These are phyloP conservation scores for Hoplostethus atlanticus DNA, from an alignment of 2,797 vertebrate species.

Conservation along the genomic window DNA sequence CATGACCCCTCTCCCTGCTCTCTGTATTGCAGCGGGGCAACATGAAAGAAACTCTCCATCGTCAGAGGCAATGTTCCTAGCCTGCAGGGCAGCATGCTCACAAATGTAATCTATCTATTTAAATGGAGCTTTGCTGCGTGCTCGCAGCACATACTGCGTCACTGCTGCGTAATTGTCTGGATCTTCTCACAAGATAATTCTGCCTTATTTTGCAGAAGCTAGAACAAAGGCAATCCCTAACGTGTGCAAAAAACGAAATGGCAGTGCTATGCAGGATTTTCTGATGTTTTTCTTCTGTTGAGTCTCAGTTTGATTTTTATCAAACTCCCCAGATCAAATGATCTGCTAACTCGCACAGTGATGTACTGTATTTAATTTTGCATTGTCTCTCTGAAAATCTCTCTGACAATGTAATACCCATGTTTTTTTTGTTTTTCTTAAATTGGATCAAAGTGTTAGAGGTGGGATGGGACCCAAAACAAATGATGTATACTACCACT, in stretches of 20 bases:
- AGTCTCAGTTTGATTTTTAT: conserved; percentile 34
- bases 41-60: conserved; percentile 51
- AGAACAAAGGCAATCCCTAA: conserved; percentile 41
- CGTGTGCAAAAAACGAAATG: conserved; percentile 6
- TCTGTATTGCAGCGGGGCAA: conserved; percentile 22
- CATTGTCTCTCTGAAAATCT: conserved; percentile 12
- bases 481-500: neutral
- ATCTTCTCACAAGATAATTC: conserved; percentile 76
- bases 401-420: neutral
- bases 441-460: neutral
- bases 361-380: conserved; percentile 34
- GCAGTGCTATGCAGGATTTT: conserved; percentile 2
- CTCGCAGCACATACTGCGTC: conserved; percentile 64
- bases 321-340: conserved; percentile 27
- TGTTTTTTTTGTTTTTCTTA: neutral
- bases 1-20: conserved; percentile 31
- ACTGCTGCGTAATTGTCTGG: conserved; percentile 74
- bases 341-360: neutral
- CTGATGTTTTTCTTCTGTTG: conserved; percentile 2
- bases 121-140: conserved; percentile 69
- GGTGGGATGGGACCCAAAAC: conserved; percentile 2
- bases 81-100: conserved; percentile 65
- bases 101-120: conserved; percentile 81
- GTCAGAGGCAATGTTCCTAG: conserved; percentile 61
- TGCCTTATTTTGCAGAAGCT: conserved; percentile 56